Base-by-base conservation (phyloP, 2,113 vertebrate species). In the Lophius piscatorius region DNA sequence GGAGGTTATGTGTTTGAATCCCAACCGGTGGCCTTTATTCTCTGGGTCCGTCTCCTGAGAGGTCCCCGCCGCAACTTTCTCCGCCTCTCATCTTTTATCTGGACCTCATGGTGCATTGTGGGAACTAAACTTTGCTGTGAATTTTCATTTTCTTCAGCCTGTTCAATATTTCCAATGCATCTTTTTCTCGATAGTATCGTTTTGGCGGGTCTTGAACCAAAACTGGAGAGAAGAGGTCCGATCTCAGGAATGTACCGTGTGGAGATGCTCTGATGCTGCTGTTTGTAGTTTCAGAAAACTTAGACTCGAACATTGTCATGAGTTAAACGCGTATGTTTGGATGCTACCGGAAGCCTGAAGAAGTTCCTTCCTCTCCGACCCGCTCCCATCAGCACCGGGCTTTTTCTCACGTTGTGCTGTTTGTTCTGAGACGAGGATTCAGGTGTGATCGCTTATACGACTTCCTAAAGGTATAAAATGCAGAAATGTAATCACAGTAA, bases 231-330 rank as follows among this genome's bases (percentile, higher is more conserved):
- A 56, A 66, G 29, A 52, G 49, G 40, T 40, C 55, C 29, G 51
- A 61, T 70, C 80, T 87, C 82, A 87, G 80, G 82, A 75, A 79
- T 50, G 64, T 16, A 55, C 46, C 28, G 29, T 44, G 38, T 62
- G 21, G 8, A 40, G n/a, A 40, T 44, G 9, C 26, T 11, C n/a
- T 48, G 16, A 62, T 52, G 49, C 46, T 71, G 46, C 39, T 70
- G 49, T 65, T 13, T 72, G 4, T 45, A 20, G 31, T 76, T 63
- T 59, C 16, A 49, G 29, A 31, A 60, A 65, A n/a, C 14, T 46
- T 46, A 2, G 10, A 48, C 45, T 45, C 26, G 48, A 42, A 41
- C 36, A 4, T 8, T 4, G 63, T 45, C 18, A 31, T 39, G 47
- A 10, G 29, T 31, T 9, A 4, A 31, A 9, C 9, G 9, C 29